Conservation (phyloP, 1,140 invertebrate species). For the Euwallacea fornicatus region DNA sequence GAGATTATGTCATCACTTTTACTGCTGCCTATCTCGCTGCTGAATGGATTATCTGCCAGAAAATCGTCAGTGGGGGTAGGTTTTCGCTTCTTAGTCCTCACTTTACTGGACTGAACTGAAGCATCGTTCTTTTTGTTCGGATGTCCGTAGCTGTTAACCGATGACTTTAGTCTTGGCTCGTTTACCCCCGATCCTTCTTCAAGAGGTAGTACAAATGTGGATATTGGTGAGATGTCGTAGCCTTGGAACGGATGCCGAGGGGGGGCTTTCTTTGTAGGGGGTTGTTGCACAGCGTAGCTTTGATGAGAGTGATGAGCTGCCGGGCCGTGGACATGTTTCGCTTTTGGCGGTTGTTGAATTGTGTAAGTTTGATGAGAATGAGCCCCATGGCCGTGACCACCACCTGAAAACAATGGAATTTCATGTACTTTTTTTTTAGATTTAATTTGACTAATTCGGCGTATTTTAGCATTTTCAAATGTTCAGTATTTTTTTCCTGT, state of each 20-base stretch:
- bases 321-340: background rate
- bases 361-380: slow-evolving; percentile 26
- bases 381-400: slow-evolving; percentile 21
- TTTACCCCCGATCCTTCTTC: slow-evolving; percentile 15
- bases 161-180: background rate
- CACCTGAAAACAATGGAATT: background rate
- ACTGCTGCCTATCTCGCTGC: background rate
- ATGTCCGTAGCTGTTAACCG: background rate
- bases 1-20: background rate
- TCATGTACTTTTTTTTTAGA: background rate
- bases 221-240: background rate
- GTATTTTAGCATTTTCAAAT: too few species aligned
- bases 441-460: too few species aligned
- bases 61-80: slow-evolving; percentile 15
- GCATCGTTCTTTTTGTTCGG: background rate
- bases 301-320: slow-evolving; percentile 16
- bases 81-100: slow-evolving; percentile 6
- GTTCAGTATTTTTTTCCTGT: too few species aligned
- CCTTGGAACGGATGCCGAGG: background rate
- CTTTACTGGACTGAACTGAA: too few species aligned
- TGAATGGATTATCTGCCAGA: slow-evolving; percentile 15
- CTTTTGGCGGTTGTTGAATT: slow-evolving; percentile 13
- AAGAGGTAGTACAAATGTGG: background rate
- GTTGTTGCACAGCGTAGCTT: slow-evolving; percentile 31
- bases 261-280: background rate